Evolutionary conservation across 2,888 invertebrate genomes (phyloP).

Genomic region (Periphyllus acericola): DNA sequence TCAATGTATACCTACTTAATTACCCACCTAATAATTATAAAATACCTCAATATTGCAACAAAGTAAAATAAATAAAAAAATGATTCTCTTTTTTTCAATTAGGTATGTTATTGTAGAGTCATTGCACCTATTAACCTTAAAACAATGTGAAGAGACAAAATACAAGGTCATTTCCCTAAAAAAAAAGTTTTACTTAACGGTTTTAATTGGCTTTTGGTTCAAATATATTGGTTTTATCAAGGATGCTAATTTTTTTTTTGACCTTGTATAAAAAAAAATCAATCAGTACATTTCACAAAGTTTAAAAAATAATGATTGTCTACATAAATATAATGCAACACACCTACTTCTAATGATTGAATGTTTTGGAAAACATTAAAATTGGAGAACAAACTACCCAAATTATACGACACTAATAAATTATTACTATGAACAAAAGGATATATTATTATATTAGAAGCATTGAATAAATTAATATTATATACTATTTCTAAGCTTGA

Average conservation of each 20-base stretch:
- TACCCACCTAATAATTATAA: background rate
- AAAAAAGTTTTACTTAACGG: constrained; percentile 41
- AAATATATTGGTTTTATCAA: constrained; percentile 29
- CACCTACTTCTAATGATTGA: background rate
- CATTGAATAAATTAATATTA: too few relatives aligned
- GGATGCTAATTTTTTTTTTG: constrained; percentile 41
- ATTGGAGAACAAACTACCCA: background rate
- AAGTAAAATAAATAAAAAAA: constrained; percentile 2
- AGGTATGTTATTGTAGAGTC: background rate
- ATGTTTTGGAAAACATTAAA: background rate
- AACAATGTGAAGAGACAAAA: background rate
- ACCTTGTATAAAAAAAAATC: constrained; percentile 30
- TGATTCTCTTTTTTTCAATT: background rate
- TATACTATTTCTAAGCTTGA: too few relatives aligned
- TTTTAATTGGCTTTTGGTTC: constrained; percentile 43
- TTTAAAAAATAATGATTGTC: constrained; percentile 3
- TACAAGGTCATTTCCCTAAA: constrained; percentile 40
- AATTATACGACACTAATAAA: too few relatives aligned
- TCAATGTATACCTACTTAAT: too few relatives aligned
- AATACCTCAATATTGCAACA: background rate
- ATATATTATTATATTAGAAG: background rate
- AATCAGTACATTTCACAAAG: constrained; percentile 11
- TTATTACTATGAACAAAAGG: too few relatives aligned
- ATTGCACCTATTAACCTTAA: constrained; percentile 34
- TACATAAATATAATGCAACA: background rate